Evolutionary conservation across 2,888 invertebrate species (phyloP).

Genomic region (Pyrrhia umbra): DNA sequence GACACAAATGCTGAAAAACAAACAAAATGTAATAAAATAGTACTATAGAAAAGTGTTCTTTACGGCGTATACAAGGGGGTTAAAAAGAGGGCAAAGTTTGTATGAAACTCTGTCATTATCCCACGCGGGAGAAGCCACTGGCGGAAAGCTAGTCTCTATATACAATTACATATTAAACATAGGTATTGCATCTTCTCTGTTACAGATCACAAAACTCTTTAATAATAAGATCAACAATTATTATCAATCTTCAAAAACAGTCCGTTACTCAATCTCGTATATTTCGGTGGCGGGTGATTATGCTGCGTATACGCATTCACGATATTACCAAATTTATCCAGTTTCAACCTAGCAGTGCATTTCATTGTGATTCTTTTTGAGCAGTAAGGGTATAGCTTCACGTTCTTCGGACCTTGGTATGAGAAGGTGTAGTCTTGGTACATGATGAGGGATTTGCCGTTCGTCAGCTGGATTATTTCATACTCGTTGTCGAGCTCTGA

Average conservation of each 20-base stretch:
- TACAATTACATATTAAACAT: no score
- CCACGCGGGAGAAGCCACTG: no score
- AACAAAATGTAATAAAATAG: no score
- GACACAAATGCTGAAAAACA: no score
- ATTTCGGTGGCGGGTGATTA: slow-evolving; percentile 51
- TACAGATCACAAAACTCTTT: not conserved
- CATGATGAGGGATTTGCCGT: slow-evolving; percentile 56
- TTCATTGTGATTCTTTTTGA: slow-evolving; percentile 34
- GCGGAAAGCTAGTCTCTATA: no score
- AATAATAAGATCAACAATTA: not conserved
- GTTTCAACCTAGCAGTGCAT: slow-evolving; percentile 50
- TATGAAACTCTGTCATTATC: no score
- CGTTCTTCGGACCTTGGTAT: slow-evolving; percentile 47
- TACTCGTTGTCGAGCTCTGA: slow-evolving; percentile 28
- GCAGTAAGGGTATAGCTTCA: slow-evolving; percentile 53
- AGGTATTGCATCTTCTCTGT: no score
- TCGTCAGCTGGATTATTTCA: slow-evolving; percentile 30
- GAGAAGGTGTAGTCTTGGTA: slow-evolving; percentile 62
- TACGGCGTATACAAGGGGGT: no score
- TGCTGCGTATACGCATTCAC: slow-evolving; percentile 36
- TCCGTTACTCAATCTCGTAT: slow-evolving; percentile 24
- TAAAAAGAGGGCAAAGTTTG: no score
- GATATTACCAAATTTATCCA: slow-evolving; percentile 45
- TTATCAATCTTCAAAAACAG: slow-evolving; percentile 46
- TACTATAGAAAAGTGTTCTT: no score